These are phyloP conservation scores for Falco concolor DNA, from an alignment of 2,797 vertebrate species.

Conservation along the genomic window DNA sequence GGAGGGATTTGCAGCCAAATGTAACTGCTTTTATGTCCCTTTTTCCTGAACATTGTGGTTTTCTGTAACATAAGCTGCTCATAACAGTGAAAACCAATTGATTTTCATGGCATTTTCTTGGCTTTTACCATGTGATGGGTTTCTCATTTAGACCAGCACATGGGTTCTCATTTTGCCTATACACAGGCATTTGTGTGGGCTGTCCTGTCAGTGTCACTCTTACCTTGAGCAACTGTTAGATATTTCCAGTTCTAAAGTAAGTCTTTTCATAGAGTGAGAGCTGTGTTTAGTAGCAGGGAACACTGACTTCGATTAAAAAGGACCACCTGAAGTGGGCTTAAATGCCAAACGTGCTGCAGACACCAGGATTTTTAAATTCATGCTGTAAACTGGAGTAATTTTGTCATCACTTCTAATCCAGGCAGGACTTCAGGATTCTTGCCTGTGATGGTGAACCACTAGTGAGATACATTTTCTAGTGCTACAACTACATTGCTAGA, in stretches of 20 bases:
- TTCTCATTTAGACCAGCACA: neutral
- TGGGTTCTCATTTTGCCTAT: neutral
- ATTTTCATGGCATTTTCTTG: neutral
- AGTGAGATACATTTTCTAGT: neutral
- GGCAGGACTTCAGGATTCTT: neutral
- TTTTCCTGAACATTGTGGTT: neutral
- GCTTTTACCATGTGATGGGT: neutral
- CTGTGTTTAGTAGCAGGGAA: neutral
- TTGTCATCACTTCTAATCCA: neutral
- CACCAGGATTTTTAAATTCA: neutral
- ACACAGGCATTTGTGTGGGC: neutral
- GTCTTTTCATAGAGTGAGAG: neutral
- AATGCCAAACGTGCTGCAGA: neutral
- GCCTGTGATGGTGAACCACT: neutral
- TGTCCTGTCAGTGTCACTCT: neutral
- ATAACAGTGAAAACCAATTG: neutral
- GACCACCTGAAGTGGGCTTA: neutral
- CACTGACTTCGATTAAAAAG: neutral
- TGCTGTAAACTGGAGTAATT: neutral
- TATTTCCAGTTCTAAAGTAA: neutral
- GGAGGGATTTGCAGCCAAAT: neutral
- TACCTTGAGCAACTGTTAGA: neutral
- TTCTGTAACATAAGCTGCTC: neutral
- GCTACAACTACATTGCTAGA: neutral
- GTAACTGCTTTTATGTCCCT: neutral